phyloP scores from a whole-genome alignment of 1,140 invertebrate genomes.

The Thalassaphorura encarpata region DNA sequence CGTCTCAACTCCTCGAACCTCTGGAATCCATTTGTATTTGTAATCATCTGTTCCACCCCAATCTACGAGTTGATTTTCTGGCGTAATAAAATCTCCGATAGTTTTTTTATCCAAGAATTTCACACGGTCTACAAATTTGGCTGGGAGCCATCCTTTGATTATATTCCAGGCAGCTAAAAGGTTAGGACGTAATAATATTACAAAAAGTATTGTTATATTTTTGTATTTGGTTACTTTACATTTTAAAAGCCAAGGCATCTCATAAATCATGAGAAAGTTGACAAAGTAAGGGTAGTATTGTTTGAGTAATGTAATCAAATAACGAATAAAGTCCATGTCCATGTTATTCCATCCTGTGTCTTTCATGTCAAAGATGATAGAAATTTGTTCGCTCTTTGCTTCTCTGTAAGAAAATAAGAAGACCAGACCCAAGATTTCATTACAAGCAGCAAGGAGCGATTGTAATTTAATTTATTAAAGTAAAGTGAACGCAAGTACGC shows the following conservation, averaged over 20 bases:
- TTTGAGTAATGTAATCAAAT: constrained; percentile 77
- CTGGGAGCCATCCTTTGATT: constrained; percentile 76
- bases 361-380: constrained; percentile 81
- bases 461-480: too few species aligned
- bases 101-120: constrained; percentile 73
- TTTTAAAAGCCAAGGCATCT: constrained; percentile 91
- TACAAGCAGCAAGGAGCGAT: too few species aligned
- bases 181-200: neutral
- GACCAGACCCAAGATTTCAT: too few species aligned
- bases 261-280: constrained; percentile 83
- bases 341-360: constrained; percentile 72
- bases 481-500: too few species aligned
- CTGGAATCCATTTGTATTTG: constrained; percentile 24
- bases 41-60: constrained; percentile 32
- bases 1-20: neutral
- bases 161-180: constrained; percentile 77
- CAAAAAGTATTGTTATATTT: neutral
- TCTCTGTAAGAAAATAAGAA: constrained; percentile 42
- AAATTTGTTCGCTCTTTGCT: constrained; percentile 63
- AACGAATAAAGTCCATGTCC: constrained; percentile 78
- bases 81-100: constrained; percentile 62
- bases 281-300: constrained; percentile 79
- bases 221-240: constrained; percentile 43
- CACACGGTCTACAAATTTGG: constrained; percentile 79
- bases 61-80: constrained; percentile 40